Evolutionary conservation across 2,888 invertebrate species (phyloP), one percentile per base, ranked within the genome.

Genomic region (Cataglyphis cursor): DNA sequence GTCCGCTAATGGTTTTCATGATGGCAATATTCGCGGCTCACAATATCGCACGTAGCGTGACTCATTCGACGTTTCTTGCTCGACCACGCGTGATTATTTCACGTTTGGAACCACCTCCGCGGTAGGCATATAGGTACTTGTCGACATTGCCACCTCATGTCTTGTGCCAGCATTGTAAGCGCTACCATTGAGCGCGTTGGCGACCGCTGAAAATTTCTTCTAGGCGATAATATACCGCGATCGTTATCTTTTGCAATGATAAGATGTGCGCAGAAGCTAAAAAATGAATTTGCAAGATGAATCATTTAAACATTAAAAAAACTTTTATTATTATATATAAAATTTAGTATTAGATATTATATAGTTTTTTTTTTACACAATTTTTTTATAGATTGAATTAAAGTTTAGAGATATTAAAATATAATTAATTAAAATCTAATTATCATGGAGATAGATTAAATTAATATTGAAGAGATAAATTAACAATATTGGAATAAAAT

Each of bases 21-120:
- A 83, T 84, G 83, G 82, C 64, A 85, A 72, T 83, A 82, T 82
- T 80, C 83, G 83, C 82, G 76, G 82, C 70, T 85, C 81, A 74
- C 84, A 86, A 85, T 90, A 90, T 89, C 76, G 88, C 75, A 31
- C 78, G 66, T 72, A 78, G 86, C 82, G 85, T 90, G 90, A 90
- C 89, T 90, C 90, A 90, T 89, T 90, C 90, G 85, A 82, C 86
- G 87, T 89, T 86, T 88, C 84, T 83, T 64, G 88, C 86, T 89
- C 91, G 91, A 91, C 91, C 91, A 90, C 90, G 90, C 90, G 91
- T 90, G 90, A 91, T 91, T 90, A 91, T 91, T 90, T 90, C 90
- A 90, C 85, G 88, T 90, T 91, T 89, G 85, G 88, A 90, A 90
- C 90, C 90, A 90, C 90, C 90, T 90, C 90, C 90, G 89, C 90